Percentiles rank a stretch among this genome's conserved stretches.
phyloP scores from a whole-genome alignment of 23 tunicate species.

The Oikopleura albicans region DNA sequence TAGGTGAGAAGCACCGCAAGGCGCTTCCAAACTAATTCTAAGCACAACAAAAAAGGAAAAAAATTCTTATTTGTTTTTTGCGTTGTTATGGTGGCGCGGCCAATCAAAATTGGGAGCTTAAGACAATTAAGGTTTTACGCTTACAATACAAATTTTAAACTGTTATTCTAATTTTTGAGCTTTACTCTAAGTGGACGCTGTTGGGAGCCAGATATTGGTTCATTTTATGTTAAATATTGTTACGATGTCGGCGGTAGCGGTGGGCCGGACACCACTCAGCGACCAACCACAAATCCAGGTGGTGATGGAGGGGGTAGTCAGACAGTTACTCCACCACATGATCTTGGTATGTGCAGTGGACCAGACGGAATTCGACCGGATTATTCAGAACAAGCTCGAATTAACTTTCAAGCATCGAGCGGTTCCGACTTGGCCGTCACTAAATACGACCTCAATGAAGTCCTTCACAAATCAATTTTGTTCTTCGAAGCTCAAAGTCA shows the following conservation, averaged over 20 bases:
- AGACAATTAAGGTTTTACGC: too few relatives aligned
- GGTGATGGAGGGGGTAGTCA: neutral
- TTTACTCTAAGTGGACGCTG: too few relatives aligned
- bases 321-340: neutral
- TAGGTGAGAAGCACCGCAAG: too few relatives aligned
- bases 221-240: too few relatives aligned
- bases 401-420: neutral
- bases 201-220: too few relatives aligned
- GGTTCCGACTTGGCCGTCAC: neutral
- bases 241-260: neutral
- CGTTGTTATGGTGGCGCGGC: too few relatives aligned
- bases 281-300: neutral
- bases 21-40: too few relatives aligned
- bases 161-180: too few relatives aligned
- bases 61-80: too few relatives aligned
- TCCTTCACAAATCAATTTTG: constrained; percentile 23
- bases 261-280: neutral
- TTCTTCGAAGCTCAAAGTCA: constrained; percentile 28
- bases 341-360: neutral
- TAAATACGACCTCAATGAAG: constrained; percentile 26
- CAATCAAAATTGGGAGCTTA: too few relatives aligned
- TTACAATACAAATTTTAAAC: too few relatives aligned
- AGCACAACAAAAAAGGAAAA: too few relatives aligned
- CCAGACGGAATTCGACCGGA: neutral
- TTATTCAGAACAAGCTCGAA: neutral